Base-by-base conservation (phyloP, 1,140 invertebrate species). In the Drusus annulatus region DNA sequence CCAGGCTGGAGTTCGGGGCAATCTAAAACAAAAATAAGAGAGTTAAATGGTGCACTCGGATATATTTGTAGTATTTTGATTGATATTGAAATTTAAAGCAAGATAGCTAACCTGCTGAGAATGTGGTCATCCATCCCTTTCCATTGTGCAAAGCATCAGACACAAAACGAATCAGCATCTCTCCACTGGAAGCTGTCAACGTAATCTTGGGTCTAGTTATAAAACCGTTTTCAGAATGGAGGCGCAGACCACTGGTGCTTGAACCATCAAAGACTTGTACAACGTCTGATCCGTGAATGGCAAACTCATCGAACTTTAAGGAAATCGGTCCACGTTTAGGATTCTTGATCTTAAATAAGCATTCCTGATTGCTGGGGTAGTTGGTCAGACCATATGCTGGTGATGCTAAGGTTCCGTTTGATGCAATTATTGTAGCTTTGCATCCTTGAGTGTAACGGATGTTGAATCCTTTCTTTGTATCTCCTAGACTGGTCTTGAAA, bases 281-380 rank as follows among this genome's bases (percentile, higher is more conserved):
- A 81, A 93, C 93, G 86, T 98, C 97, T 60, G 96, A 95, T 84
- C 93, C 92, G 85, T 97, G 95, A 60, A 98, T 94, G 80, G 94
- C 92, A 85, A 98, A 98, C 77, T 94, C 92, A 82, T 95, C 92
- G 84, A 98, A 98, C 87, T 95, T 96, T 3, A 98, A 87, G 0
- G 97, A 98, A 2, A 99, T 87, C 0, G 96, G 94, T 16, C 95
- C 94, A 52, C 94, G 93, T 23, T 93, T 92, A 0, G 95, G 95
- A 86, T 96, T 96, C 81, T 93, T 94, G n/a, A 98, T 93, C 86
- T 94, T 94, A 84, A 96, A 97, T 58, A 95, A 91, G 86, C 97
- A 98, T 86, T 97, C 96, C 86, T 98, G 96, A 86, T 98, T 98
- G 84, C 94, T 96, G 0, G 97, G 97, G 87, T 98, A 98, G 78